These are phyloP conservation scores for Meleagris gallopavo DNA, from an alignment of 2,113 vertebrate genomes.

Conservation along the genomic window DNA sequence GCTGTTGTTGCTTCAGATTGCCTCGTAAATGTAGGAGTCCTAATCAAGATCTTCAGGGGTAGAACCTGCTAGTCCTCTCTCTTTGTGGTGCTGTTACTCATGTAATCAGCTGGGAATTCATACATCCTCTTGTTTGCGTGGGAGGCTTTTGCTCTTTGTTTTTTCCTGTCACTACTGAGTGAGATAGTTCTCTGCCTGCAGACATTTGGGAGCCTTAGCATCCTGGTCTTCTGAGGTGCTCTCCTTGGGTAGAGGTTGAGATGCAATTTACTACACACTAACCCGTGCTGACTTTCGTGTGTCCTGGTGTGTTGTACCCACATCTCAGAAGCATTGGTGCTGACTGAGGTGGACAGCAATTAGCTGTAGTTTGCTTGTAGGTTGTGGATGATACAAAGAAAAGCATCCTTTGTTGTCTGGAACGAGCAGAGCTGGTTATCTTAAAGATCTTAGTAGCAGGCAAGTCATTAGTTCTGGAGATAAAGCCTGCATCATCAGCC, in stretches of 20 bases:
- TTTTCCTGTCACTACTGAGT: background rate
- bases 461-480: background rate
- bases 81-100: background rate
- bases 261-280: accelerated
- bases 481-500: background rate
- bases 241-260: background rate
- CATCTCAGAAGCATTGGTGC: background rate
- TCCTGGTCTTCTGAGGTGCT: background rate
- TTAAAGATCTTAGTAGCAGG: background rate
- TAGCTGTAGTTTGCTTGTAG: background rate
- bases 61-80: background rate
- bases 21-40: background rate
- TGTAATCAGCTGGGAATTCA: background rate
- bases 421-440: background rate
- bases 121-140: background rate
- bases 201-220: background rate
- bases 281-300: background rate
- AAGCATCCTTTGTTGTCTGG: too few relatives aligned
- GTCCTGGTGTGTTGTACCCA: accelerated
- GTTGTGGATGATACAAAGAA: background rate
- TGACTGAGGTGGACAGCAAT: background rate
- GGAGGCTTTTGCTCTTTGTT: background rate
- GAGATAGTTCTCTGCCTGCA: background rate
- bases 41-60: background rate
- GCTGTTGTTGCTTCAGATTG: background rate